These are phyloP conservation scores for Strigamia crassipes DNA, from an alignment of 2,888 invertebrate genomes.

Conservation along the genomic window DNA sequence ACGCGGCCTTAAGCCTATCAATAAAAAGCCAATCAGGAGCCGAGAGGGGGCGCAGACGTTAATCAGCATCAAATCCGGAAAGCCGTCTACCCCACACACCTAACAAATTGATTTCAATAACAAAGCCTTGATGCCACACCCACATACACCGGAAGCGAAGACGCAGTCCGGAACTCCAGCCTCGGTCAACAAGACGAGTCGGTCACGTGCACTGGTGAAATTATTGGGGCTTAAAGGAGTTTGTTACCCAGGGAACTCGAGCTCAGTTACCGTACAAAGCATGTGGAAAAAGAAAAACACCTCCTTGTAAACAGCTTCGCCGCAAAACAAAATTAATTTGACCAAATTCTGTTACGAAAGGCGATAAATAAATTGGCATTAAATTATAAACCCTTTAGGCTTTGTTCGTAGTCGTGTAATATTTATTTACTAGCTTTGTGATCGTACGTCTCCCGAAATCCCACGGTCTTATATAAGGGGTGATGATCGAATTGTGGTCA, in stretches of 20 bases:
- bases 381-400: background rate
- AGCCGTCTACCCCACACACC: background rate
- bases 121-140: slow-evolving; percentile 27
- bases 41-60: slow-evolving; percentile 43
- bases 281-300: background rate
- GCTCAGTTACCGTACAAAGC: background rate
- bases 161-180: slow-evolving; percentile 9
- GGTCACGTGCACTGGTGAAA: slow-evolving; percentile 20
- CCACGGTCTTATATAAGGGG: slow-evolving; percentile 34
- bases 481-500: slow-evolving; percentile 34
- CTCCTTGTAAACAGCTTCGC: slow-evolving; percentile 10
- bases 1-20: slow-evolving; percentile 41
- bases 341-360: background rate
- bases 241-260: slow-evolving; percentile 22
- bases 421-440: slow-evolving; percentile 11
- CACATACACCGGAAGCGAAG: slow-evolving; percentile 2
- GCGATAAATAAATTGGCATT: background rate
- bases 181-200: slow-evolving; percentile 26
- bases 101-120: slow-evolving; percentile 49
- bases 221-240: slow-evolving; percentile 31
- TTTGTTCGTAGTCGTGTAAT: slow-evolving; percentile 13
- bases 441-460: background rate
- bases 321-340: slow-evolving; percentile 16
- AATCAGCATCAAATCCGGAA: slow-evolving; percentile 40
- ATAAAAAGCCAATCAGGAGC: slow-evolving; percentile 48